Percentiles rank a stretch among this genome's conserved stretches.
phyloP scores from a whole-genome alignment of 2,113 vertebrate species.

The Cyrtonyx montezumae region DNA sequence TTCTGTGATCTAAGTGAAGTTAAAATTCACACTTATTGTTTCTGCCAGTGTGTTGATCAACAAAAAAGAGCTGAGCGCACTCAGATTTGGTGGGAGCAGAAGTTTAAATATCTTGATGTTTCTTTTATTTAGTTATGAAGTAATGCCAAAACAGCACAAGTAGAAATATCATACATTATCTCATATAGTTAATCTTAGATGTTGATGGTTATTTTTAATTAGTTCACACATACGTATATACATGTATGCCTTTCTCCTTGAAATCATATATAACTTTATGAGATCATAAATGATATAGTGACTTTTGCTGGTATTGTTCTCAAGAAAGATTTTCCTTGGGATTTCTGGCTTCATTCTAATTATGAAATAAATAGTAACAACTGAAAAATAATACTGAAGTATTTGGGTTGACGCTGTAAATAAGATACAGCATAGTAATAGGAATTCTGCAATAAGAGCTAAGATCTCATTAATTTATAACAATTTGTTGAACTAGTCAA shows the following conservation, averaged over 20 bases:
- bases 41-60: background rate
- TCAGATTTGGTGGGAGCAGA: background rate
- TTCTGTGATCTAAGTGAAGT: conserved; percentile 16
- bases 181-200: background rate
- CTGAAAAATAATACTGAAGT: background rate
- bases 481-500: background rate
- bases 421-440: background rate
- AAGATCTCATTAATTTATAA: background rate
- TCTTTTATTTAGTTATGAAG: background rate
- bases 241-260: background rate
- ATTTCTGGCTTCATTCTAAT: background rate
- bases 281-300: background rate
- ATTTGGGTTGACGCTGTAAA: background rate
- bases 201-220: background rate
- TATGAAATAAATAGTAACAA: background rate
- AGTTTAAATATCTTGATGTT: background rate
- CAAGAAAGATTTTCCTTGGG: background rate
- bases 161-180: background rate
- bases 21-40: conserved; percentile 21
- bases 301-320: background rate
- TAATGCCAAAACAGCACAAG: background rate
- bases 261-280: background rate
- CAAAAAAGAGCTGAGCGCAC: background rate
- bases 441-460: background rate
- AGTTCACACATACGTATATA: background rate